phyloP scores from a whole-genome alignment of 2,797 vertebrate genomes.

The Alectoris magna region DNA sequence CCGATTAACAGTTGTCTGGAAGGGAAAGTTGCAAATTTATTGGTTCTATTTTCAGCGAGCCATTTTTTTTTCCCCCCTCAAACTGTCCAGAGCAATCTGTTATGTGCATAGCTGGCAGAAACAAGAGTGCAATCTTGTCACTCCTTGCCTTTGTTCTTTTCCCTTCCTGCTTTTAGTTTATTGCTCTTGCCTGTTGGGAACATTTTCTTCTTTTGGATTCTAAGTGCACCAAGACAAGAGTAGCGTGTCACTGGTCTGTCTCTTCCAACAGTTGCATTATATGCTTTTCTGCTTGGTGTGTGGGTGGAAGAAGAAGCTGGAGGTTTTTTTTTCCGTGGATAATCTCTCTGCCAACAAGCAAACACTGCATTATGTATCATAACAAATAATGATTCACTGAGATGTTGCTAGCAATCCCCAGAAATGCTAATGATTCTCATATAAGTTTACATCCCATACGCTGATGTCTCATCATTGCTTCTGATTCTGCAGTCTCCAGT shows the following conservation, averaged over 20 bases:
- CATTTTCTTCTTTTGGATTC: background rate
- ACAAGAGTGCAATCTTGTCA: background rate
- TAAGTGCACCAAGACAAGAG: background rate
- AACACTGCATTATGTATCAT: background rate
- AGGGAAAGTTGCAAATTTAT: background rate
- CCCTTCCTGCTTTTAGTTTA: background rate
- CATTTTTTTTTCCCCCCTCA: background rate
- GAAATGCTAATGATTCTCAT: background rate
- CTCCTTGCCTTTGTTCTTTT: background rate
- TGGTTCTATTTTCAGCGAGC: background rate
- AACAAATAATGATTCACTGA: conserved; percentile 25
- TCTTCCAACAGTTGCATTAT: conserved; percentile 42
- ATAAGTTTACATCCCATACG: background rate
- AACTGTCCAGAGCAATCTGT: background rate
- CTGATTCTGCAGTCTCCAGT: background rate
- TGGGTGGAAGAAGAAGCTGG: conserved; percentile 29
- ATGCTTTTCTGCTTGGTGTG: background rate
- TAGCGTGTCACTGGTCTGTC: background rate
- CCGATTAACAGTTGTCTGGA: background rate
- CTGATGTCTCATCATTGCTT: background rate
- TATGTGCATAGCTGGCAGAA: background rate
- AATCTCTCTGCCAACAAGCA: conserved; percentile 50
- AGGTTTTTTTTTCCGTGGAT: background rate
- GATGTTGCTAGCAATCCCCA: background rate
- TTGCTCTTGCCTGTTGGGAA: background rate